Percentiles rank a stretch among this genome's conserved stretches.
These are phyloP conservation scores for Hemistola chrysoprasaria DNA, from an alignment of 2,888 invertebrate species.

Conservation along the genomic window DNA sequence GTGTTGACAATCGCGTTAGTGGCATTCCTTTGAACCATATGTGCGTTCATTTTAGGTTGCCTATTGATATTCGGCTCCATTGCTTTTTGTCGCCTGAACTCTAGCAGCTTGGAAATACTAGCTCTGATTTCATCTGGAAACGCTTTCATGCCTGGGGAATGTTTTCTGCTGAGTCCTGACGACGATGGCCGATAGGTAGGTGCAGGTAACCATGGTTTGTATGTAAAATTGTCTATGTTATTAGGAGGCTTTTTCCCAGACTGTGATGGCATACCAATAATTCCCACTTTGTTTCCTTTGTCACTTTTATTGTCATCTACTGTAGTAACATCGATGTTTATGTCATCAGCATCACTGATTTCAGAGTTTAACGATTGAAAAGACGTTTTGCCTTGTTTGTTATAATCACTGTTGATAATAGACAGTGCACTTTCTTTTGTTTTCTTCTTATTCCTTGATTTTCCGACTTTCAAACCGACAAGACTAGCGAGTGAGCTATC, in stretches of 20 bases:
- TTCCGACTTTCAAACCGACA: slow-evolving; percentile 57
- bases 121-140: slow-evolving; percentile 48
- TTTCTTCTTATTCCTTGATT: slow-evolving; percentile 23
- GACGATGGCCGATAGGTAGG: slow-evolving; percentile 2
- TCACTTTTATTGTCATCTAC: slow-evolving; percentile 59
- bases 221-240: slow-evolving; percentile 2
- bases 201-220: slow-evolving; percentile 13
- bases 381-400: slow-evolving; percentile 57
- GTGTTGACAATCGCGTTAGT: slow-evolving; percentile 30
- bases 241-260: background rate
- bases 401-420: slow-evolving; percentile 51
- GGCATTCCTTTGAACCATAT: slow-evolving; percentile 13
- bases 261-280: slow-evolving; percentile 11
- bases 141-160: slow-evolving; percentile 11
- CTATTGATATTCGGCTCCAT: slow-evolving; percentile 3
- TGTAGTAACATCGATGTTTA: slow-evolving; percentile 57
- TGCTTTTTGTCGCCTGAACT: slow-evolving; percentile 48
- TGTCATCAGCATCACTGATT: slow-evolving; percentile 39
- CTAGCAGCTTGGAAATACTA: slow-evolving; percentile 53
- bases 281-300: slow-evolving; percentile 20
- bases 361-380: slow-evolving; percentile 44
- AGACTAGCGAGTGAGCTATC: slow-evolving; percentile 46
- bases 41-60: background rate
- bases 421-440: slow-evolving; percentile 13
- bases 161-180: slow-evolving; percentile 4